Evolutionary conservation across 2,113 vertebrate genomes (phyloP).

Genomic region (Spheniscus mendiculus): DNA sequence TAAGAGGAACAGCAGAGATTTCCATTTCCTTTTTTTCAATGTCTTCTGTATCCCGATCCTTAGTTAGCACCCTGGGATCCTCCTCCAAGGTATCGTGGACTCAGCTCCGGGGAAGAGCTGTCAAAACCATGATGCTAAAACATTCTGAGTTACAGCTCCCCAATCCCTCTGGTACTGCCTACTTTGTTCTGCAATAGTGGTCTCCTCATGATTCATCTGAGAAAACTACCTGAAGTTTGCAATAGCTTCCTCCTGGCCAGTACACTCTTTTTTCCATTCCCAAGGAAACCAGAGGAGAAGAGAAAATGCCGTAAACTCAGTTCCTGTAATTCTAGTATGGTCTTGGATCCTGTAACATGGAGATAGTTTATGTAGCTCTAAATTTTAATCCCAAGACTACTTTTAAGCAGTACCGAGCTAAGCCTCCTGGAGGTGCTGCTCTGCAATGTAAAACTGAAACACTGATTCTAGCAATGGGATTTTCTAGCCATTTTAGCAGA

Average conservation of each 20-base stretch:
- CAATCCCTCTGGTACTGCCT: not conserved
- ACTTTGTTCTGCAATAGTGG: not conserved
- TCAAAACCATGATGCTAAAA: not conserved
- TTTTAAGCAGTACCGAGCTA: not conserved
- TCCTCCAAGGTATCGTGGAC: not conserved
- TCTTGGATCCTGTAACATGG: not conserved
- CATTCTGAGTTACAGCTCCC: not conserved
- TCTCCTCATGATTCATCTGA: not conserved
- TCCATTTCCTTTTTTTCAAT: not conserved
- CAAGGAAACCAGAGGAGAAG: not conserved
- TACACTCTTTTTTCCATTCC: not conserved
- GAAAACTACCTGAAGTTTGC: not conserved
- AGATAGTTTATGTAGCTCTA: not conserved
- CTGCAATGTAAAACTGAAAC: not conserved
- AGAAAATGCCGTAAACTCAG: not conserved
- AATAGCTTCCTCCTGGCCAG: not conserved
- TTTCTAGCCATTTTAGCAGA: not conserved
- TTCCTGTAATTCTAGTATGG: not conserved
- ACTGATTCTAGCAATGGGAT: not conserved
- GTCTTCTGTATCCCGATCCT: not conserved
- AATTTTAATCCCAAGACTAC: not conserved
- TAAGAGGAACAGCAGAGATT: not conserved
- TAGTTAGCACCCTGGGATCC: not conserved
- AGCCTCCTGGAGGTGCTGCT: constrained; percentile 35
- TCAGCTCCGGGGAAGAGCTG: not conserved